phyloP scores from a whole-genome alignment of 2,888 invertebrate genomes.

The Ecliptopera silaceata region DNA sequence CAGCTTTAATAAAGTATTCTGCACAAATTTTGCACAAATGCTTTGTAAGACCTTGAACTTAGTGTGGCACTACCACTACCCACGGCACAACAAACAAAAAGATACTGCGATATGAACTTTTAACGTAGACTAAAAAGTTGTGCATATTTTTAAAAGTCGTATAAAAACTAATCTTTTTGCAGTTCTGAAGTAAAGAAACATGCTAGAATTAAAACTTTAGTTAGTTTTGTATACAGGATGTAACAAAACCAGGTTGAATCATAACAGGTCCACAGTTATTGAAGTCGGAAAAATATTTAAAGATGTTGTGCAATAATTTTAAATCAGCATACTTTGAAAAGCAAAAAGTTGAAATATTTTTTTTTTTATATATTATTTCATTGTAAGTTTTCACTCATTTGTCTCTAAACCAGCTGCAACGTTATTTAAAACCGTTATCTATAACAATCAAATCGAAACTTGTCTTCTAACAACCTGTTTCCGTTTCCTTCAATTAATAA shows the following conservation, averaged over 20 bases:
- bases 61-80: not conserved
- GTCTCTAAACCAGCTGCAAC: not conserved
- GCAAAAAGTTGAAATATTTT: not conserved
- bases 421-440: constrained; percentile 34
- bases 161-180: too few species aligned
- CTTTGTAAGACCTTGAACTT: constrained; percentile 4
- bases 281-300: too few species aligned
- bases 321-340: too few species aligned
- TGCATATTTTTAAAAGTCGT: too few species aligned
- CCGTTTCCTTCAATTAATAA: constrained; percentile 62
- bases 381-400: not conserved
- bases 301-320: too few species aligned
- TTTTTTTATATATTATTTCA: not conserved
- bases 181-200: too few species aligned
- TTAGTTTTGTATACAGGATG: too few species aligned
- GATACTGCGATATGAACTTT: too few species aligned
- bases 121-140: too few species aligned
- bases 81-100: not conserved
- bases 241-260: not conserved
- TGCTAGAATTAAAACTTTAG: too few species aligned
- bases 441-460: constrained; percentile 44
- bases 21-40: not conserved
- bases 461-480: constrained; percentile 51
- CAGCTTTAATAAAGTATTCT: not conserved
- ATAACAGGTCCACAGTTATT: too few species aligned